phyloP scores from a whole-genome alignment of 2,113 vertebrate species.

The Hippolais icterina region DNA sequence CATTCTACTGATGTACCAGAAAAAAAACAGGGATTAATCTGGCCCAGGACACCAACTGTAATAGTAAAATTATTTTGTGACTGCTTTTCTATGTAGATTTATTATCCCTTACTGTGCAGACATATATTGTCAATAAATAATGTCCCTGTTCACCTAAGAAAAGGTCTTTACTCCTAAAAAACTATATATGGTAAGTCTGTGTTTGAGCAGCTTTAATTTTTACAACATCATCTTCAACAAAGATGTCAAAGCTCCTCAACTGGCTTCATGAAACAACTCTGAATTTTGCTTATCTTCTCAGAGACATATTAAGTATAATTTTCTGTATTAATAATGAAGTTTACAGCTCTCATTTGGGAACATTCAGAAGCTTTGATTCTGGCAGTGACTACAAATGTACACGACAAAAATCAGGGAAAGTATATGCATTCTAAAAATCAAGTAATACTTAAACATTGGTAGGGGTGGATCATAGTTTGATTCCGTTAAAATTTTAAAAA shows the following conservation, averaged over 20 bases:
- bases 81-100: conserved; percentile 29
- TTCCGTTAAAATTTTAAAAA: not conserved
- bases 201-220: not conserved
- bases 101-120: conserved; percentile 13
- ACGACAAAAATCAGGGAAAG: not conserved
- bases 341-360: not conserved
- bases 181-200: not conserved
- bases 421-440: not conserved
- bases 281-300: not conserved
- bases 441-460: not conserved
- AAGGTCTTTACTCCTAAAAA: not conserved
- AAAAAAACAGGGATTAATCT: conserved; percentile 20
- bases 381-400: not conserved
- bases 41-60: conserved; percentile 2
- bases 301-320: not conserved
- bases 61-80: conserved; percentile 27
- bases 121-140: conserved; percentile 11
- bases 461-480: not conserved
- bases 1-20: not conserved
- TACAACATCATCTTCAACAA: not conserved
- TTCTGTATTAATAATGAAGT: not conserved
- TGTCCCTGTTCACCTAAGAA: not conserved
- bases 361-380: not conserved
- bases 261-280: not conserved
- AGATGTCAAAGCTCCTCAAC: not conserved